phyloP scores from a whole-genome alignment of 2,888 invertebrate genomes.

The Cataglyphis altisquamis region DNA sequence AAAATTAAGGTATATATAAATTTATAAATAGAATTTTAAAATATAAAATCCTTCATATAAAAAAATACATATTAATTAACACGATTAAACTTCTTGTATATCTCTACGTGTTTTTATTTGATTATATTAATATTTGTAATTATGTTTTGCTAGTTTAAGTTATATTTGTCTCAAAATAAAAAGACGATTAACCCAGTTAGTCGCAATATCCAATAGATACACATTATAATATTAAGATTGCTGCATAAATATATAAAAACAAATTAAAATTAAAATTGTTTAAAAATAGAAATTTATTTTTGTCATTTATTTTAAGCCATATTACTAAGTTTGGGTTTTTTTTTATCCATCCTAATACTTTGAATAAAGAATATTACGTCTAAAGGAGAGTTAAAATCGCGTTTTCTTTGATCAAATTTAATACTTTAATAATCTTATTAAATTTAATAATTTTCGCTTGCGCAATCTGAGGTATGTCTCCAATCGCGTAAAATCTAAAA shows the following conservation, averaged over 20 bases:
- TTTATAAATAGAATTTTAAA: background rate
- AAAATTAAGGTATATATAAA: background rate
- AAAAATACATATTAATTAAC: slow-evolving; percentile 2
- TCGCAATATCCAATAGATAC: no score
- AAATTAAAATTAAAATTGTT: no score
- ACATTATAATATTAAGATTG: no score
- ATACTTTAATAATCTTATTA: background rate
- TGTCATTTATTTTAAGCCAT: no score
- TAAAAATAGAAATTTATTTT: no score
- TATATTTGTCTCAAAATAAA: background rate
- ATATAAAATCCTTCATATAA: no score
- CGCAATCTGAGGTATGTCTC: background rate
- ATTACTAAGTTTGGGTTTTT: no score
- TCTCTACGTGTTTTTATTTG: background rate
- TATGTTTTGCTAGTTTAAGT: background rate
- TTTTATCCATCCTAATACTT: no score
- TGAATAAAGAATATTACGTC: no score
- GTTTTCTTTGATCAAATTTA: background rate
- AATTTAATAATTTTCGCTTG: background rate
- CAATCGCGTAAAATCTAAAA: background rate
- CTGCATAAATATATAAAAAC: no score
- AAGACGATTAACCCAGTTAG: background rate
- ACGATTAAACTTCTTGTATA: background rate
- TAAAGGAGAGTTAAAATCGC: background rate
- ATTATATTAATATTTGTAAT: background rate